Evolutionary conservation across 2,888 invertebrate species (phyloP).

Genomic region (Cheilosia impressa): DNA sequence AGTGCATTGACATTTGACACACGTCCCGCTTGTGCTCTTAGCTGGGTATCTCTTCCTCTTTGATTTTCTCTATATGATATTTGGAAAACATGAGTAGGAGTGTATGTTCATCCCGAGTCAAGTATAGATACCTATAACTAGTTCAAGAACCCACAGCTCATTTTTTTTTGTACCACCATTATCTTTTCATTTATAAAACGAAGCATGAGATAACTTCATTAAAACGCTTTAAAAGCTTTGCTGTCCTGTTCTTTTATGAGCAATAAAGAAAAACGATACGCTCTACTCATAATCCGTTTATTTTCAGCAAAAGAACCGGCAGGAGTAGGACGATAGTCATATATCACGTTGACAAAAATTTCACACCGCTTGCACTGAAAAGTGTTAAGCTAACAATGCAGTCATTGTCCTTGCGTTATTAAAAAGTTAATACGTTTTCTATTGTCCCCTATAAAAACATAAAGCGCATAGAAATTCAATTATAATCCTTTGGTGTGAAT

Average conservation of each 20-base stretch:
- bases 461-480: conserved; percentile 63
- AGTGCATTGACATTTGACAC: too few species aligned
- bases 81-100: too few species aligned
- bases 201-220: not conserved
- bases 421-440: conserved; percentile 8
- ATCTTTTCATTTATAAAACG: not conserved
- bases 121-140: too few species aligned
- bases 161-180: not conserved
- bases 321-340: too few species aligned
- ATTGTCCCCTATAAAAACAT: conserved; percentile 9
- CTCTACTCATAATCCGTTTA: conserved; percentile 4
- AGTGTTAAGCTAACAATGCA: conserved; percentile 21
- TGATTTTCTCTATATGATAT: too few species aligned
- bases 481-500: conserved; percentile 54
- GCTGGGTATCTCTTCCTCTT: too few species aligned
- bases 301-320: not conserved
- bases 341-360: not conserved
- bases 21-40: too few species aligned
- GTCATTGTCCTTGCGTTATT: conserved; percentile 8
- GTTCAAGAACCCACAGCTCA: too few species aligned
- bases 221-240: conserved; percentile 1
- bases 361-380: conserved; percentile 13
- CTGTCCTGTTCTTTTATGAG: not conserved
- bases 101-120: too few species aligned
- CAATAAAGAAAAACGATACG: not conserved